A percentile compares a stretch with the other conserved stretches of the same genome.
Evolutionary conservation across 2,888 invertebrate genomes (phyloP).

Genomic region (Macrophya alboannulata): DNA sequence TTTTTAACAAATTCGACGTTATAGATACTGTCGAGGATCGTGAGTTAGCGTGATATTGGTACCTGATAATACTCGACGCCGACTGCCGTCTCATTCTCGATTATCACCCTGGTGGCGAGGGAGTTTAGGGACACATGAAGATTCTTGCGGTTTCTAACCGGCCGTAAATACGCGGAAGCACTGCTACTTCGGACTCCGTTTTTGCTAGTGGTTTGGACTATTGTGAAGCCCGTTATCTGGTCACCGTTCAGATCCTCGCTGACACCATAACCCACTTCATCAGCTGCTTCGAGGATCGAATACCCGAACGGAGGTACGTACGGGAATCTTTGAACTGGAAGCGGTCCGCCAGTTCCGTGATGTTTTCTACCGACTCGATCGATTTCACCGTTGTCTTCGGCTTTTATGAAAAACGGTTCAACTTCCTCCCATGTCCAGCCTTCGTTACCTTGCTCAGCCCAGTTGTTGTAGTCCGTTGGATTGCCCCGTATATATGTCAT

Average conservation of each 20-base stretch:
- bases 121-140: conserved; percentile 72
- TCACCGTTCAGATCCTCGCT: not conserved
- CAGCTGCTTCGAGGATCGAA: not conserved
- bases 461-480: not conserved
- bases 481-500: conserved; percentile 88
- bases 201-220: not conserved
- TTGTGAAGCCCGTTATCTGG: not conserved
- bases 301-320: not conserved
- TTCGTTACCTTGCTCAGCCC: not conserved
- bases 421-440: not conserved
- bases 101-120: not conserved
- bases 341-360: not conserved
- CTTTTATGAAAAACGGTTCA: not conserved
- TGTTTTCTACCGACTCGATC: not conserved
- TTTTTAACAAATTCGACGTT: too few relatives aligned
- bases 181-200: not conserved
- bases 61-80: not conserved
- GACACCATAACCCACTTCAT: not conserved
- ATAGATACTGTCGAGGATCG: too few relatives aligned
- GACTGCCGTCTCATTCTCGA: not conserved
- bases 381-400: not conserved
- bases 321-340: not conserved
- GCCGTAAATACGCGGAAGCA: not conserved
- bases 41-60: too few relatives aligned
- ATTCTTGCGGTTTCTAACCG: not conserved